Percentiles rank a stretch among this genome's conserved stretches.
These are phyloP conservation scores for Enteromius radiatus DNA, from an alignment of 2,797 vertebrate species.

Conservation along the genomic window DNA sequence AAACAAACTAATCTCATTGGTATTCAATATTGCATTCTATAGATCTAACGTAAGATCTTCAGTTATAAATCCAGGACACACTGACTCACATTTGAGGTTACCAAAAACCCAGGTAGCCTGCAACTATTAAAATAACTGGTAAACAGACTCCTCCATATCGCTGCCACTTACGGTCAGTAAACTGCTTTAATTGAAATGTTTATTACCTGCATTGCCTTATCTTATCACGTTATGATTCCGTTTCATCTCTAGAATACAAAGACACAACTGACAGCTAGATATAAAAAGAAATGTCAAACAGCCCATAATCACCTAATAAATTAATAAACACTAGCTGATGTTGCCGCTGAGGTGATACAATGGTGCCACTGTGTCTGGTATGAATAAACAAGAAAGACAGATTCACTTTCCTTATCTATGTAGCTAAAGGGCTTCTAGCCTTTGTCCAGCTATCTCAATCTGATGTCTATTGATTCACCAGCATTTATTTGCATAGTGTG, in stretches of 20 bases:
- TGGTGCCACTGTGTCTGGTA: slow-evolving; percentile 28
- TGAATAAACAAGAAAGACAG: slow-evolving; percentile 19
- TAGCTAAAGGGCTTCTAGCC: slow-evolving; percentile 19
- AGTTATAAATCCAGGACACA: not conserved
- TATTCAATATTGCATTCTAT: slow-evolving; percentile 1
- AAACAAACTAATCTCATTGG: slow-evolving; percentile 14
- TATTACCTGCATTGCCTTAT: slow-evolving; percentile 8
- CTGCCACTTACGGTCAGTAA: slow-evolving; percentile 8
- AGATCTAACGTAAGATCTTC: not conserved
- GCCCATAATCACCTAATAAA: slow-evolving; percentile 22
- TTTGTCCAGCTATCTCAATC: slow-evolving; percentile 4
- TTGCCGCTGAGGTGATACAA: not conserved
- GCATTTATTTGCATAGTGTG: slow-evolving; percentile 33
- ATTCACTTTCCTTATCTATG: slow-evolving; percentile 25
- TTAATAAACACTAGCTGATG: slow-evolving; percentile 30
- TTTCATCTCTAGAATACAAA: slow-evolving; percentile 11
- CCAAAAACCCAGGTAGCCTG: not conserved
- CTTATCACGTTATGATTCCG: not conserved
- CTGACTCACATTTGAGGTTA: not conserved
- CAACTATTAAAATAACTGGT: not conserved
- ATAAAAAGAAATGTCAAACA: slow-evolving; percentile 28
- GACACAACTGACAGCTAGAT: slow-evolving; percentile 19
- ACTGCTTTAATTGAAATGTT: slow-evolving; percentile 7
- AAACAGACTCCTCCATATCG: slow-evolving; percentile 4
- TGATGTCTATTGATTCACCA: slow-evolving; percentile 10